phyloP scores from a whole-genome alignment of 1,140 invertebrate species.

The Tyrophagus putrescentiae region DNA sequence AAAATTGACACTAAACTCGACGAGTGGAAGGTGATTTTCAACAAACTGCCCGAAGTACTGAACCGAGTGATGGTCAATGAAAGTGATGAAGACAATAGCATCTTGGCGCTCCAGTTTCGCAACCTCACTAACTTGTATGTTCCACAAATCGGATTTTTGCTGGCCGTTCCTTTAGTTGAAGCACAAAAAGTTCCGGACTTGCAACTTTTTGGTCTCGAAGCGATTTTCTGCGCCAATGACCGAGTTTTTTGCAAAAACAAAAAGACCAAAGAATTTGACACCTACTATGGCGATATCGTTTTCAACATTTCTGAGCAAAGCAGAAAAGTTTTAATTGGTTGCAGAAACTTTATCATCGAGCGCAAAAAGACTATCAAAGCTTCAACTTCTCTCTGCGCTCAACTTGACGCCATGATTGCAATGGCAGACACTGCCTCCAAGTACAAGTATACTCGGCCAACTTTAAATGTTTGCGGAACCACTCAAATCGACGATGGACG shows the following conservation, averaged over 20 bases:
- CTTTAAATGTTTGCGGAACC: slow-evolving; percentile 39
- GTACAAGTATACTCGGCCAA: slow-evolving; percentile 52
- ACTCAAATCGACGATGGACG: slow-evolving; percentile 54
- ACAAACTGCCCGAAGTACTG: slow-evolving; percentile 9
- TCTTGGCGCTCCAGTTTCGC: neutral
- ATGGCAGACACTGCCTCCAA: slow-evolving; percentile 52
- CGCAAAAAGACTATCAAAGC: slow-evolving; percentile 44
- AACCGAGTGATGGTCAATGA: neutral
- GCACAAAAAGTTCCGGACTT: slow-evolving; percentile 38
- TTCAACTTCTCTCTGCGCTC: slow-evolving; percentile 47
- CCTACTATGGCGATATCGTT: slow-evolving; percentile 53
- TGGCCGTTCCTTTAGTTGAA: slow-evolving; percentile 25
- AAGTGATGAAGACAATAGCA: neutral
- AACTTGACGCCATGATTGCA: slow-evolving; percentile 58
- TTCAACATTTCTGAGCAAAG: slow-evolving; percentile 56
- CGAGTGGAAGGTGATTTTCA: slow-evolving; percentile 2
- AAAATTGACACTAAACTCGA: slow-evolving; percentile 20
- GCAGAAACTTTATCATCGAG: slow-evolving; percentile 48
- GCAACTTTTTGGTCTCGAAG: slow-evolving; percentile 47
- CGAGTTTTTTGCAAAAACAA: slow-evolving; percentile 57
- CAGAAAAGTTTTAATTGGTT: slow-evolving; percentile 51
- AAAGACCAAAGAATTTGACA: slow-evolving; percentile 46
- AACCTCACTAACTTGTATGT: slow-evolving; percentile 14
- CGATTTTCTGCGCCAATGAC: slow-evolving; percentile 43
- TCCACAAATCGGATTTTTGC: slow-evolving; percentile 22